Conservation (phyloP, 2,113 vertebrate genomes). For the Dolichallabes microphthalmus region DNA sequence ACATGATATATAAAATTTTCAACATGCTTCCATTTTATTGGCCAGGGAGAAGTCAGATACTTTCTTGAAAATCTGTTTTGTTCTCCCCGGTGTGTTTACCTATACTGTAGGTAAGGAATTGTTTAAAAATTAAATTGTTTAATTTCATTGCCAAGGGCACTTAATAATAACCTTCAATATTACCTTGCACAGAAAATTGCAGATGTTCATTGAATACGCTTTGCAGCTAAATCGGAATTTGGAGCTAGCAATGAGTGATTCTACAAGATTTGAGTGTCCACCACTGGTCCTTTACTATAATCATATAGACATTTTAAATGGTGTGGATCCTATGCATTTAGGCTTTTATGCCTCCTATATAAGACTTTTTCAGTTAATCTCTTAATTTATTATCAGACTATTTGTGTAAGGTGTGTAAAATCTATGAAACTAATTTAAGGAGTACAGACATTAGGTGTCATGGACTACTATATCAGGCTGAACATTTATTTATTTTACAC, state of each 20-base stretch:
- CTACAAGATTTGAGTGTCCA: conserved; percentile 3
- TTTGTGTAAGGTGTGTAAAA: neutral
- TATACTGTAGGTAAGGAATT: neutral
- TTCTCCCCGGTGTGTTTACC: conserved; percentile 6
- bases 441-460: neutral
- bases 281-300: neutral
- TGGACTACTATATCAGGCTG: neutral
- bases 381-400: neutral
- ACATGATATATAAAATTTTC: conserved; percentile 16
- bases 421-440: neutral
- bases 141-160: conserved; percentile 22
- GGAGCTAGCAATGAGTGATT: conserved; percentile 31
- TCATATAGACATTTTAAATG: neutral
- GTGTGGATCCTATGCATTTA: neutral
- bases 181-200: neutral
- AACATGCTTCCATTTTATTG: conserved; percentile 7
- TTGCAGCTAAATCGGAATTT: neutral
- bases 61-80: conserved; percentile 23
- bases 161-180: neutral
- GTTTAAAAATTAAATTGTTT: conserved; percentile 36
- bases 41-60: conserved; percentile 1
- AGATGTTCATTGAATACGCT: neutral
- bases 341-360: neutral
- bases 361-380: neutral
- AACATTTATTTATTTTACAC: neutral